phyloP scores from a whole-genome alignment of 2,113 vertebrate genomes.

The Arvicanthis niloticus region DNA sequence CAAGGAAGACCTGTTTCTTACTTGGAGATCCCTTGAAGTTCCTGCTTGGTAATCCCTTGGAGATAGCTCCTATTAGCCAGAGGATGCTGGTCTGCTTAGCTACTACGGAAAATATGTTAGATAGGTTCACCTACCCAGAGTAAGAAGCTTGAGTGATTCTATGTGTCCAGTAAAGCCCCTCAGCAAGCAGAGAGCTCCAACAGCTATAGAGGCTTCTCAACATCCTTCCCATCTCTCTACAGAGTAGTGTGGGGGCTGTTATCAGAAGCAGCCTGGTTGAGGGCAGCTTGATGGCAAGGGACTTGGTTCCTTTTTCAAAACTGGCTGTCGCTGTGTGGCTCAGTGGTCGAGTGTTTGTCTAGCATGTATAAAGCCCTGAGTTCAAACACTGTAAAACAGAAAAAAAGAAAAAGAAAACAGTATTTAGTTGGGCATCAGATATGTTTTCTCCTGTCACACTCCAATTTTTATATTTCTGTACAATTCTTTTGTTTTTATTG shows the following conservation, averaged over 20 bases:
- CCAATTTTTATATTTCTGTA: not conserved
- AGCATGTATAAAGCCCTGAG: not conserved
- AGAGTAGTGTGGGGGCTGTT: not conserved
- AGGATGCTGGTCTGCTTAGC: not conserved
- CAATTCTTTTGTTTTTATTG: not conserved
- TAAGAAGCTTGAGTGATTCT: not conserved
- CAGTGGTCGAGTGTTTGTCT: not conserved
- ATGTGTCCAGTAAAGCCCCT: not conserved
- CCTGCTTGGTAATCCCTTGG: not conserved
- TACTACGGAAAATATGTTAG: not conserved
- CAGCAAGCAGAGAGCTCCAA: not conserved
- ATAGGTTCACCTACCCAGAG: not conserved
- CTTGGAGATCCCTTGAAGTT: not conserved
- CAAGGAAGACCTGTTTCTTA: not conserved
- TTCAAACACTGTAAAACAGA: not conserved
- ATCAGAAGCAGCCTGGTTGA: not conserved
- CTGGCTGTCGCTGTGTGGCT: not conserved
- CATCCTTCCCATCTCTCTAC: not conserved
- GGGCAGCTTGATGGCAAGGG: not conserved
- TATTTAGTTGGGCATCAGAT: too few species aligned
- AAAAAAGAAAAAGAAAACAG: not conserved
- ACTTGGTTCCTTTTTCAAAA: not conserved
- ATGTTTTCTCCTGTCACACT: not conserved
- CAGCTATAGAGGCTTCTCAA: not conserved
- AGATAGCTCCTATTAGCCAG: not conserved